Base-by-base conservation (phyloP, 2,797 vertebrate species). In the Microctenopoma steveboyesi region DNA sequence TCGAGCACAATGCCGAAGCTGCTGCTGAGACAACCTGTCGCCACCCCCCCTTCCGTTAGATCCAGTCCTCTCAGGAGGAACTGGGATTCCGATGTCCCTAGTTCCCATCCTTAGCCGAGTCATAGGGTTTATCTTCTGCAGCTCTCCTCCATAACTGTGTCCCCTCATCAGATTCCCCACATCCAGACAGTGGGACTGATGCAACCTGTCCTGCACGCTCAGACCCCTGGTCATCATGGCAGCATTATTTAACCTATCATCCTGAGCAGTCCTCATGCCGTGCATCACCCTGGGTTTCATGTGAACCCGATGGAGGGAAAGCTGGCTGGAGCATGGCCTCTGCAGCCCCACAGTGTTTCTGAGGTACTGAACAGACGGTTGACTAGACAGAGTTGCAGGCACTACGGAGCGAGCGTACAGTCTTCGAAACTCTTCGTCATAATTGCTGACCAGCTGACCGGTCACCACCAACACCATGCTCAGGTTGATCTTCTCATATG, bases 391-490 rank as follows among this genome's bases (percentile, higher is more conserved):
- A 47, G 78, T 72, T 0, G 35, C 11, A 6, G 96, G 95, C 40
- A 95, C 74, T 1, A 81, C 85, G 43, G 97, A 98, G 30, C 94
- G 94, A 37, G 95, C 96, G 0, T 95, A 98, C 0, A 98, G 91
- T 1, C 95, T 94, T 74, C 97, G 91, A 76, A 98, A 98, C 84
- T 98, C 96, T 86, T 98, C 96, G 52, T 98, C 96, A 10, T 95
- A 98, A 2, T 92, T 95, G 81, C 93, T 91, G 9, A 96, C 95
- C 42, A 98, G 93, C 68, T 97, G 95, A 73, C 97, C 97, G 1
- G 96, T 97, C 85, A 98, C 93, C 25, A 98, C 91, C 75, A 97
- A 93, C n/a, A 96, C 95, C 96, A 98, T 98, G 79, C 96, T 98
- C 79, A 96, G 86, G 82, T 97, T 93, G 82, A 96, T 94, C 89